phyloP scores from a whole-genome alignment of 1,140 invertebrate genomes.

The fruit fly (Drosophila melanogaster) region DNA sequence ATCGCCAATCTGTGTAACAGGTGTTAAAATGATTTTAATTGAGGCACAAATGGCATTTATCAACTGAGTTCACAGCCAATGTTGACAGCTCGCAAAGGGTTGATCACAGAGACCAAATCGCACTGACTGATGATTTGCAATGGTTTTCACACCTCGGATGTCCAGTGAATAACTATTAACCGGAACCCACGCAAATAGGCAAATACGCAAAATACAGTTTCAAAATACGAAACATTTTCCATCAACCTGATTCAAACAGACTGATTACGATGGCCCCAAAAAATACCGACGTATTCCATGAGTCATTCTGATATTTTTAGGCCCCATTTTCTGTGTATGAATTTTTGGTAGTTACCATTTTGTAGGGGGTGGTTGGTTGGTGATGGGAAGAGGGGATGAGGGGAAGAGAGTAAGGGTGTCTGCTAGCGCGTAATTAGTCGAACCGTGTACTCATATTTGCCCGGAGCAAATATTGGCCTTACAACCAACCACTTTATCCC shows the following conservation, averaged over 20 bases:
- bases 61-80: not conserved
- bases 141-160: not conserved
- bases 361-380: not conserved
- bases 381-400: too few species aligned
- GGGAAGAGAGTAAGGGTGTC: too few species aligned
- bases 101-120: slow-evolving; percentile 7
- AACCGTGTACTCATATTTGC: slow-evolving; percentile 27
- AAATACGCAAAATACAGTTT: too few species aligned
- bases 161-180: not conserved
- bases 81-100: slow-evolving; percentile 1
- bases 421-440: slow-evolving; percentile 27
- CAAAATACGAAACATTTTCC: too few species aligned
- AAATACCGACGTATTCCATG: not conserved
- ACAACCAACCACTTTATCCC: slow-evolving; percentile 7
- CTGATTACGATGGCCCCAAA: not conserved
- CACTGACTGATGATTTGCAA: not conserved
- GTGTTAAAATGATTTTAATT: slow-evolving; percentile 31
- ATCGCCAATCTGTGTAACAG: slow-evolving; percentile 2
- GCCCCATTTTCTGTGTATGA: not conserved
- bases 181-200: too few species aligned
- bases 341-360: not conserved
- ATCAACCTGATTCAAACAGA: too few species aligned
- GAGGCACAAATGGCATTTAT: not conserved
- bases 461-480: slow-evolving; percentile 24
- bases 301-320: slow-evolving; percentile 17